Conservation (phyloP, 2,797 vertebrate genomes). For the Bucorvus abyssinicus region DNA sequence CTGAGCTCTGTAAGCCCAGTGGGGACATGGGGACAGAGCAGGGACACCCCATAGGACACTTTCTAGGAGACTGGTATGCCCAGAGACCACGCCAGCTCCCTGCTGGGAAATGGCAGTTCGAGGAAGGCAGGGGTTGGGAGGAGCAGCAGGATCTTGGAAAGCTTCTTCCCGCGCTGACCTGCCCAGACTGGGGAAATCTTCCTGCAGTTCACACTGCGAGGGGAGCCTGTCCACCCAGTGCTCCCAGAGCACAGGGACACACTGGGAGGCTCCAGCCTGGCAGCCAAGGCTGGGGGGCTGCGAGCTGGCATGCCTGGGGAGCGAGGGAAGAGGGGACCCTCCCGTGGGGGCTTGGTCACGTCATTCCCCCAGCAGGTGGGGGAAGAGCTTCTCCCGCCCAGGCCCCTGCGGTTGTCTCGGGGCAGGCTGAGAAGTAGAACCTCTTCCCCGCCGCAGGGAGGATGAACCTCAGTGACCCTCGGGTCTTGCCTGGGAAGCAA, state of each 20-base stretch:
- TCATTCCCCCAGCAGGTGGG: rapidly evolving
- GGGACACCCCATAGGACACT: not conserved
- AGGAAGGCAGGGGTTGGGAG: not conserved
- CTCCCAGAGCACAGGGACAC: not conserved
- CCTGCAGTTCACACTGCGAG: not conserved
- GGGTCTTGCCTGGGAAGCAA: not conserved
- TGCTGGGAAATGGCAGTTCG: not conserved
- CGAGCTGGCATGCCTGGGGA: not conserved
- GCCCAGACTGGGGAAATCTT: not conserved
- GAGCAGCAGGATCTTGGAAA: not conserved
- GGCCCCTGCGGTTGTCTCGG: rapidly evolving
- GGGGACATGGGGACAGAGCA: not conserved
- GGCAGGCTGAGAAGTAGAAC: not conserved
- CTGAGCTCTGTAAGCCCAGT: not conserved
- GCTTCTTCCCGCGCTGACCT: not conserved
- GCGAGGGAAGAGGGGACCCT: not conserved
- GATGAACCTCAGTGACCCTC: not conserved
- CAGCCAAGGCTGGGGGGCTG: not conserved
- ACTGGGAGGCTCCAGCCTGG: not conserved
- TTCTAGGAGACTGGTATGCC: not conserved
- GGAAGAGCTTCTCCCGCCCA: not conserved
- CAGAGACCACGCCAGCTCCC: not conserved
- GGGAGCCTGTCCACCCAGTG: not conserved
- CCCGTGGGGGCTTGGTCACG: rapidly evolving
- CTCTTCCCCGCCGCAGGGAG: not conserved